Evolutionary conservation across 2,113 vertebrate species (phyloP), one percentile per base, ranked within the genome.

Genomic region (Melanerpes formicivorus): DNA sequence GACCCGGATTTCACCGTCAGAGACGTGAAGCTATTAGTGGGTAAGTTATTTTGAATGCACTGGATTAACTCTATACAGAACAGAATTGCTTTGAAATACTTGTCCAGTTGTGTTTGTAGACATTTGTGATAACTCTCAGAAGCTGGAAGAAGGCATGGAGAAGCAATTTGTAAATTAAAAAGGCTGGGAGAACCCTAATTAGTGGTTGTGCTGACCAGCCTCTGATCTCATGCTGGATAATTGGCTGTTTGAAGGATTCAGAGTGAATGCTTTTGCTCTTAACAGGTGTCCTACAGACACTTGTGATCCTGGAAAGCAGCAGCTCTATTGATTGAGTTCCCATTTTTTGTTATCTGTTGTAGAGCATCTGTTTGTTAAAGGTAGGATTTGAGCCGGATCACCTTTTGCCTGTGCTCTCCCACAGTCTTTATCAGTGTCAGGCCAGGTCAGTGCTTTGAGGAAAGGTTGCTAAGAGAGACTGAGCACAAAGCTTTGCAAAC

Each of bases 1-100:
- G 99, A 99, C 95, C 98, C 98, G 29, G 98, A 99, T 93, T 99
- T 99, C 93, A 98, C 98, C 34, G 98, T 99, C 63, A 98, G 98
- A 95, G 99, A 99, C 65, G 98, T 99, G 96, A 99, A 99, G 97
- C 98, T 98, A 87, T 97, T 99, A 82, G 99, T 99, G 95, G 99
- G 99, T 99, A 98, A 99, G 99, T 98, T 86, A 76, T 92, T 88
- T 69, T 90, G 86, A 87, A 88, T 95, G 90, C 88, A 18, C 34
- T 84, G 77, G 79, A 94, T 92, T 90, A 93, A 92, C 80, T 93
- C 93, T 69, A 67, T 81, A 91, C 88, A 93, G 87, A 91, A 84
- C 23, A 65, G 89, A 93, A 84, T 84, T 93, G 93, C 94, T 95
- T 93, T 95, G 84, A 95, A 96, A 95, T 87, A 93, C 86, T 91